These are phyloP conservation scores for Drosophila sp. DNA, from an alignment of 1,140 invertebrate genomes.

Conservation along the genomic window DNA sequence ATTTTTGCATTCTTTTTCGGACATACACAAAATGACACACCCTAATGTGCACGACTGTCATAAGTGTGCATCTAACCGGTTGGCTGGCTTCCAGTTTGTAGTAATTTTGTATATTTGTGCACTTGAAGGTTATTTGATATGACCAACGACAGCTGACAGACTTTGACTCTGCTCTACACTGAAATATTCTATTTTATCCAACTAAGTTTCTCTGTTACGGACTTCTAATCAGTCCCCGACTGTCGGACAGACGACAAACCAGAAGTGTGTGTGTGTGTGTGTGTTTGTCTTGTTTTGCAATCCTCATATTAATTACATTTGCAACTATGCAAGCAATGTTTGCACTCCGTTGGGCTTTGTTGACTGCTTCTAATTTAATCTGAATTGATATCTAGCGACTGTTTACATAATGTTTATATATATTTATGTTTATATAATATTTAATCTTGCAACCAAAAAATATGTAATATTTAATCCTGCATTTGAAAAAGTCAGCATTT, in stretches of 20 bases:
- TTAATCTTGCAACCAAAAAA: neutral
- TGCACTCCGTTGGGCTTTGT: slow-evolving; percentile 26
- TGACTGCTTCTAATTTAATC: slow-evolving; percentile 19
- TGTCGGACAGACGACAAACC: slow-evolving; percentile 29
- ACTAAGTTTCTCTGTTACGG: slow-evolving; percentile 3
- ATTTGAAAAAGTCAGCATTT: neutral
- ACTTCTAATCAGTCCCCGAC: slow-evolving; percentile 27
- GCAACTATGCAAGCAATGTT: slow-evolving; percentile 47
- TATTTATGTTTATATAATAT: slow-evolving; percentile 2
- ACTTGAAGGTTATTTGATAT: slow-evolving; percentile 78
- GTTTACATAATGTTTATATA: slow-evolving; percentile 17
- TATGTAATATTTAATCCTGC: too few relatives aligned
- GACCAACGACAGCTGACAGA: slow-evolving; percentile 38
- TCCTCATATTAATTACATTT: slow-evolving; percentile 58
- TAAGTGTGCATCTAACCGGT: slow-evolving; percentile 69
- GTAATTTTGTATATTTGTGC: slow-evolving; percentile 28
- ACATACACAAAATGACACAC: too few relatives aligned
- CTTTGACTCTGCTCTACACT: slow-evolving; percentile 29
- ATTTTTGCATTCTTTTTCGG: too few relatives aligned
- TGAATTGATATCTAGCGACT: slow-evolving; percentile 24
- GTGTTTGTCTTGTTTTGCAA: neutral
- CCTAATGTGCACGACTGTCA: slow-evolving; percentile 13
- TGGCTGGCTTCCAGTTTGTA: slow-evolving; percentile 48
- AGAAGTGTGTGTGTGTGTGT: slow-evolving; percentile 44
- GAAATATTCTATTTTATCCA: neutral